Evolutionary conservation across 2,888 invertebrate species (phyloP).

Genomic region (Ectropis crepuscularia): DNA sequence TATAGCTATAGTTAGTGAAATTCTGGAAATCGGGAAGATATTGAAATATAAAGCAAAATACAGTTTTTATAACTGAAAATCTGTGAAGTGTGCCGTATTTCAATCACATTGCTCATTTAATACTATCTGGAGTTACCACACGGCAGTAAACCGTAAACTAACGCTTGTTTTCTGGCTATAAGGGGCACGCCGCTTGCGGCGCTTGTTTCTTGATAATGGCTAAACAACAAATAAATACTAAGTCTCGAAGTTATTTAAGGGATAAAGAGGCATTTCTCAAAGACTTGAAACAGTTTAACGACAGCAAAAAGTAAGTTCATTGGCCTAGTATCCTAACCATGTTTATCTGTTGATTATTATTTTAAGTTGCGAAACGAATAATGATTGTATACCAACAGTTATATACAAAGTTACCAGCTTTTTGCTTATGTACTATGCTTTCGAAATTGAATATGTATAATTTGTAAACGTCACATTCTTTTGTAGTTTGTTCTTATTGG

Average conservation of each 20-base stretch:
- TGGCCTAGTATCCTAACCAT: neutral
- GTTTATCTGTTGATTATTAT: too few relatives aligned
- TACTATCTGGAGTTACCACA: constrained; percentile 1
- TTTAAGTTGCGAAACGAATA: too few relatives aligned
- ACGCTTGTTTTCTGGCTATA: constrained; percentile 3
- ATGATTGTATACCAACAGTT: too few relatives aligned
- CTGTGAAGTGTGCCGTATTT: neutral
- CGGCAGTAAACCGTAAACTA: neutral
- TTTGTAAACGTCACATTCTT: too few relatives aligned
- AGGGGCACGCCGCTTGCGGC: constrained; percentile 26
- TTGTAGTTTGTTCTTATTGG: too few relatives aligned
- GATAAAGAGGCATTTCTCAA: constrained; percentile 92
- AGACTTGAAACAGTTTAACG: constrained; percentile 96
- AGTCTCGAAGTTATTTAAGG: constrained; percentile 89
- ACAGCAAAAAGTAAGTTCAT: constrained; percentile 92
- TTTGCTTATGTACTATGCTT: too few relatives aligned
- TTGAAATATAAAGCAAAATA: constrained; percentile 17
- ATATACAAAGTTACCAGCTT: too few relatives aligned
- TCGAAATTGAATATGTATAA: too few relatives aligned
- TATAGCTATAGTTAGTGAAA: too few relatives aligned
- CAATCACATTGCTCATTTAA: neutral
- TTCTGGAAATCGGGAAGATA: too few relatives aligned
- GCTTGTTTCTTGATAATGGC: constrained; percentile 63
- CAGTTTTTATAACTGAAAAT: constrained; percentile 9
- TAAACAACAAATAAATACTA: constrained; percentile 79